Percentiles rank a stretch among this genome's conserved stretches.
Conservation (phyloP, 2,888 invertebrate genomes). For the Pterostichus niger region DNA sequence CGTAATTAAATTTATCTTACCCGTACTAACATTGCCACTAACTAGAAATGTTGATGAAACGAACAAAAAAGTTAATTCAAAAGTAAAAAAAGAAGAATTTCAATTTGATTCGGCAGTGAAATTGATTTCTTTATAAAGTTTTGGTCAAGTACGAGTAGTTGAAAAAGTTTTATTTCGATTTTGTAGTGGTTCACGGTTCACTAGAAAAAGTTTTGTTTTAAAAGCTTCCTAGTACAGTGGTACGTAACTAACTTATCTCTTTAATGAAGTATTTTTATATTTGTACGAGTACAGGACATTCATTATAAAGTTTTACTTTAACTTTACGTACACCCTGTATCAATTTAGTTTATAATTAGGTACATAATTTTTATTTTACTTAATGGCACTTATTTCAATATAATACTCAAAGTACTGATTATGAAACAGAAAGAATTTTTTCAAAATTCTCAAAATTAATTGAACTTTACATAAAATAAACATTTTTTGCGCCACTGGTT, state of each 20-base stretch:
- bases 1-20: constrained; percentile 5
- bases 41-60: neutral
- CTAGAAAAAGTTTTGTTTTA: constrained; percentile 9
- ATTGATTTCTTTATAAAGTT: constrained; percentile 28
- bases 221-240: constrained; percentile 19
- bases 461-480: too few relatives aligned
- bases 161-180: constrained; percentile 30
- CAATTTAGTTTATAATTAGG: too few relatives aligned
- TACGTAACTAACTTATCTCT: neutral
- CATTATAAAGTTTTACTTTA: too few relatives aligned
- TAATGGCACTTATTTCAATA: too few relatives aligned
- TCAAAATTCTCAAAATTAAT: too few relatives aligned
- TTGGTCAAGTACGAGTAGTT: constrained; percentile 30
- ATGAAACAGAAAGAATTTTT: too few relatives aligned
- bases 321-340: too few relatives aligned
- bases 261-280: neutral
- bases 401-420: too few relatives aligned
- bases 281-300: neutral
- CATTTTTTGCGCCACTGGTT: too few relatives aligned
- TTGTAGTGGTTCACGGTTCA: neutral
- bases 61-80: constrained; percentile 7
- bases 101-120: neutral
- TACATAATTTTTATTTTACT: too few relatives aligned
- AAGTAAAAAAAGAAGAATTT: constrained; percentile 2
- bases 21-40: neutral